Percentiles rank a stretch among this genome's conserved stretches.
These are phyloP conservation scores for Gavialis gangeticus DNA, from an alignment of 2,113 vertebrate species.

Conservation along the genomic window DNA sequence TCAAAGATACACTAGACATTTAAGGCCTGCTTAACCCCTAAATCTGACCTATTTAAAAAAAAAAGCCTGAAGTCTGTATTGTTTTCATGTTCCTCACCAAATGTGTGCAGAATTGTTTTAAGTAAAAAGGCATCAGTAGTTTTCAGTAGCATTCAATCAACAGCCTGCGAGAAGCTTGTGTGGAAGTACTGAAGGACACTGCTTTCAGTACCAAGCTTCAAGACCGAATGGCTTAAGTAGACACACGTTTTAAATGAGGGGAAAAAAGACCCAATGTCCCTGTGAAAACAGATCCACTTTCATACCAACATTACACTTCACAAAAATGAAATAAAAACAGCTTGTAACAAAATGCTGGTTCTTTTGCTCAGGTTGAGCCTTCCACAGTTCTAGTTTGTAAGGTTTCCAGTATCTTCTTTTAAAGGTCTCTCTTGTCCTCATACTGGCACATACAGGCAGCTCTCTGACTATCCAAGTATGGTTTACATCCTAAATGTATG, in stretches of 20 bases:
- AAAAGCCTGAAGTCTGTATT: neutral
- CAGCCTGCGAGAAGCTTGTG: neutral
- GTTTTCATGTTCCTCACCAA: neutral
- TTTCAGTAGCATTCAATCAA: neutral
- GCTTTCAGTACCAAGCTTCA: neutral
- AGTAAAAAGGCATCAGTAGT: neutral
- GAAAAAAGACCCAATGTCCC: neutral
- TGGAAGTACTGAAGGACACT: neutral
- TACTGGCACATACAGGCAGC: constrained; percentile 91
- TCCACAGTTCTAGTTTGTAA: neutral
- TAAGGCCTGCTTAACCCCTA: neutral
- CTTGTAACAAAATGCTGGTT: constrained; percentile 4
- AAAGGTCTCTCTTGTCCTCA: constrained; percentile 90
- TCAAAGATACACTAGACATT: neutral
- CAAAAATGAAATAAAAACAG: neutral
- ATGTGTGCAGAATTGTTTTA: neutral
- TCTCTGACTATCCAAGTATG: constrained; percentile 95
- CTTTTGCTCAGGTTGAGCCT: neutral
- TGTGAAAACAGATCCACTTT: neutral
- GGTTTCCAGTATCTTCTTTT: constrained; percentile 48
- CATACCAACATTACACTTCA: neutral
- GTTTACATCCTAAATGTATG: constrained; percentile 96
- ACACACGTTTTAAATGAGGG: neutral
- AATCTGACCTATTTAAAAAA: constrained; percentile 42
- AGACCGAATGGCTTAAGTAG: neutral